Base-by-base conservation (phyloP, 2,113 vertebrate genomes). In the Oncorhynchus masou region DNA sequence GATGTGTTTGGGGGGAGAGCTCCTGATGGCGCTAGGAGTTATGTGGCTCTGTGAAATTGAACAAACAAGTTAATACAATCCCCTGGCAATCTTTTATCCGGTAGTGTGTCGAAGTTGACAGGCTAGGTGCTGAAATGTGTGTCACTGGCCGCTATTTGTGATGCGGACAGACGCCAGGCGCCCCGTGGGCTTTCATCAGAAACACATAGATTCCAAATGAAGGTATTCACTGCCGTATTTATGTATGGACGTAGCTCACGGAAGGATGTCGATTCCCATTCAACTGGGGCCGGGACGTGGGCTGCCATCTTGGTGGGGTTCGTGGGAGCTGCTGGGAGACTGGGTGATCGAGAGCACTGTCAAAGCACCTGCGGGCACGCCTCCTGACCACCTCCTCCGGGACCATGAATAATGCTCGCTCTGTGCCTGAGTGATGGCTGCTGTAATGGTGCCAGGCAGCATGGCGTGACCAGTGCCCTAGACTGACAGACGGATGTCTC, bases 1-100 rank as follows among this genome's bases (percentile, higher is more conserved):
- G 68, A 29, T 16, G 45, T 67, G 62, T 74, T 9, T 49, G 73
- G 39, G 16, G 24, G 65, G 49, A 48, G 34, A 24, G 13, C 12
- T 29, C 25, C 19, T 71, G 73, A 74, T 64, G 74, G 76, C 71
- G 74, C 73, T 64, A 79, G 75, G 85, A 90, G 86, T 90, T 92
- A 91, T 88, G 81, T 74, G 86, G n/a, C 82, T 77, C 69, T 83
- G 75, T 78, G 86, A 90, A 90, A 90, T 84, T 88, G 83, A 88
- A 90, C 87, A 90, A 91, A 90, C 83, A 87, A 89, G 86, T 88
- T 88, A 88, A 91, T 90, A 88, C 81, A 86, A 81, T 88, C 75
- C 76, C 65, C 70, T 15, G 64, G 82, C 79, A 74, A 85, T 89
- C 75, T 76, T 83, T 91, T 83, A 88, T 74, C 79, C 78, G 65